Percentiles rank a stretch among this genome's conserved stretches.
phyloP scores from a whole-genome alignment of 2,888 invertebrate species.

The Magallana nippona region DNA sequence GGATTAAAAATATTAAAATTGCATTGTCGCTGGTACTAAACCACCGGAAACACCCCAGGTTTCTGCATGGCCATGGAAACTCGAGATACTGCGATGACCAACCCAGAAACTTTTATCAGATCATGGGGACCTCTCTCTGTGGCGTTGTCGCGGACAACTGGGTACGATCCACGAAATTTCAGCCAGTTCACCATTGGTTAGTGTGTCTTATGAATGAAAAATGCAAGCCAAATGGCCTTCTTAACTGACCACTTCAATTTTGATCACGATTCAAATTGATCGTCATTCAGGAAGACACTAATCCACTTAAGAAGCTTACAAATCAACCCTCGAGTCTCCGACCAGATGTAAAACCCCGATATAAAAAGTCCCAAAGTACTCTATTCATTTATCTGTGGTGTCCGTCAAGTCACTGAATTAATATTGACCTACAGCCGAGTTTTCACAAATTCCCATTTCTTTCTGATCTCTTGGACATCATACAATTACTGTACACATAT shows the following conservation, averaged over 20 bases:
- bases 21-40: conserved; percentile 11
- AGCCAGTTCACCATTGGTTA: background rate
- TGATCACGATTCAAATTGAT: conserved; percentile 1
- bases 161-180: background rate
- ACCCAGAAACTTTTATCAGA: background rate
- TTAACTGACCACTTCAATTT: conserved; percentile 11
- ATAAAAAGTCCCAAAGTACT: background rate
- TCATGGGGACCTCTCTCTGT: background rate
- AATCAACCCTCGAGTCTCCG: background rate
- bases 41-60: conserved; percentile 29
- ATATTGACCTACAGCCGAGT: background rate
- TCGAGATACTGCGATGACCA: conserved; percentile 22
- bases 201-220: conserved; percentile 1
- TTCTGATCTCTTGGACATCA: too few species aligned
- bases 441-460: background rate
- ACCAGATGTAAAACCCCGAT: background rate
- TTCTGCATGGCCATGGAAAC: conserved; percentile 1
- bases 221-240: background rate
- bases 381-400: background rate
- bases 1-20: conserved; percentile 33
- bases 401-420: background rate
- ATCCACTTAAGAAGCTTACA: conserved; percentile 18
- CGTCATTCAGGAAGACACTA: conserved; percentile 22
- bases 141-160: conserved; percentile 10
- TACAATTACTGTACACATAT: background rate